A percentile compares a stretch with the other conserved stretches of the same genome.
phyloP scores from a whole-genome alignment of 1,140 invertebrate species.

The Chlorops oryzae region DNA sequence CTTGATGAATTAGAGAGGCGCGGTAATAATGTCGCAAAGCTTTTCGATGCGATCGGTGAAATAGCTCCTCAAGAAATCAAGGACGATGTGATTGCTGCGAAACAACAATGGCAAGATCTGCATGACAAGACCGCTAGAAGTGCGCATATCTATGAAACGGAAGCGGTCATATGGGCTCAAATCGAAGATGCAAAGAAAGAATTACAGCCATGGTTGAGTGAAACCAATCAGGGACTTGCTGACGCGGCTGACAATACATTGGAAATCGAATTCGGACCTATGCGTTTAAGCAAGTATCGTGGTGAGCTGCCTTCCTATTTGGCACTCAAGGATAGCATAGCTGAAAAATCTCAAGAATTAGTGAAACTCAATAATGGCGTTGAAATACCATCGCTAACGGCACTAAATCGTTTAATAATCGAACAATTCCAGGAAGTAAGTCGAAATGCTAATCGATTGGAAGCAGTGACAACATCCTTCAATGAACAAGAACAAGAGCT shows the following conservation, averaged over 20 bases:
- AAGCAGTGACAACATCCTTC: constrained; percentile 61
- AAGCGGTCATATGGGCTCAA: constrained; percentile 85
- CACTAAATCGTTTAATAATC: constrained; percentile 63
- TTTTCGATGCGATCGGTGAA: constrained; percentile 66
- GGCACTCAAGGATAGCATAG: constrained; percentile 67
- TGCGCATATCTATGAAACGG: constrained; percentile 75
- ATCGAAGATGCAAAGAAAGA: constrained; percentile 80
- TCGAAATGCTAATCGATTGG: constrained; percentile 68
- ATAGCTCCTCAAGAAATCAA: constrained; percentile 64
- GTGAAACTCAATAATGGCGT: constrained; percentile 69
- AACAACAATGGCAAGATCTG: constrained; percentile 68
- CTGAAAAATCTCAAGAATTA: constrained; percentile 73
- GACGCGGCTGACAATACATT: constrained; percentile 67
- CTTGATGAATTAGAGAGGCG: constrained; percentile 71
- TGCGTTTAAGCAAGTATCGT: constrained; percentile 73
- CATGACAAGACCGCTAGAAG: constrained; percentile 64
- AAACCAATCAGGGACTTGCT: constrained; percentile 68
- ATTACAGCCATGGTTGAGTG: constrained; percentile 74
- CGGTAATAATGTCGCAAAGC: constrained; percentile 62
- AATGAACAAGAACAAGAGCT: constrained; percentile 69
- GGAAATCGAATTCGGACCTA: constrained; percentile 72
- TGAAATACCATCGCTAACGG: constrained; percentile 62
- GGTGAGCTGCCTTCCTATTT: constrained; percentile 76
- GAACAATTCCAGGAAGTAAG: constrained; percentile 74
- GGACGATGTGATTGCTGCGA: constrained; percentile 56